Percentiles rank a stretch among this genome's conserved stretches.
These are phyloP conservation scores for Nomada lathburiana DNA, from an alignment of 2,888 invertebrate species.

Conservation along the genomic window DNA sequence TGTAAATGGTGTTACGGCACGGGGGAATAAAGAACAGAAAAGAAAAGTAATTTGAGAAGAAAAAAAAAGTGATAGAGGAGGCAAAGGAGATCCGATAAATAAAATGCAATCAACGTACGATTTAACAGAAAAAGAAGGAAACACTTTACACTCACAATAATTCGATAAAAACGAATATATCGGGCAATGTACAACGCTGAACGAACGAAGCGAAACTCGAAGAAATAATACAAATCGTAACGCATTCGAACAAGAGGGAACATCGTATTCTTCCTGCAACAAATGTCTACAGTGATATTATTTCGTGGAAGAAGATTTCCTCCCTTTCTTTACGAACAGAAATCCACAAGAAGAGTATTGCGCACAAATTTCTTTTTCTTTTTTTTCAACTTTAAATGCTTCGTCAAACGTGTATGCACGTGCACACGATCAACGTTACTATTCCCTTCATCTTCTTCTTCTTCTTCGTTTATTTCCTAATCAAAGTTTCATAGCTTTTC, in stretches of 20 bases:
- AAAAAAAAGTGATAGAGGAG: not conserved
- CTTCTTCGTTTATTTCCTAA: not conserved
- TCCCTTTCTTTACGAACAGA: not conserved
- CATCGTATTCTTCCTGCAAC: slow-evolving; percentile 8
- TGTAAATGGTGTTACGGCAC: not conserved
- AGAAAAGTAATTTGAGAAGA: not conserved
- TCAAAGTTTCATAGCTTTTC: slow-evolving; percentile 27
- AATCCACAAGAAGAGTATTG: slow-evolving; percentile 3
- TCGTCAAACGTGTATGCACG: slow-evolving; percentile 6
- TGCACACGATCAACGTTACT: slow-evolving; percentile 7
- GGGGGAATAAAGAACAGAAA: not conserved
- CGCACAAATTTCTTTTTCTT: not conserved
- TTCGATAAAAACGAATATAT: slow-evolving; percentile 33
- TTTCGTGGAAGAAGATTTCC: not conserved
- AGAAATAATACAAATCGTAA: slow-evolving; percentile 43
- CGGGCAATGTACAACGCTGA: slow-evolving; percentile 45
- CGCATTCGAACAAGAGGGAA: not conserved
- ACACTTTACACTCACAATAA: slow-evolving; percentile 48
- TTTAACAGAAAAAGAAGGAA: slow-evolving; percentile 31
- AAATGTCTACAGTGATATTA: not conserved
- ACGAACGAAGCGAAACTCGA: slow-evolving; percentile 45
- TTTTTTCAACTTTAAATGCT: slow-evolving; percentile 11
- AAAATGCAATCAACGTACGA: slow-evolving; percentile 49
- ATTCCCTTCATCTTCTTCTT: not conserved
- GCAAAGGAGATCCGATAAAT: slow-evolving; percentile 48